Conservation (phyloP, 2,888 invertebrate species). For the Antheraea assamensis region DNA sequence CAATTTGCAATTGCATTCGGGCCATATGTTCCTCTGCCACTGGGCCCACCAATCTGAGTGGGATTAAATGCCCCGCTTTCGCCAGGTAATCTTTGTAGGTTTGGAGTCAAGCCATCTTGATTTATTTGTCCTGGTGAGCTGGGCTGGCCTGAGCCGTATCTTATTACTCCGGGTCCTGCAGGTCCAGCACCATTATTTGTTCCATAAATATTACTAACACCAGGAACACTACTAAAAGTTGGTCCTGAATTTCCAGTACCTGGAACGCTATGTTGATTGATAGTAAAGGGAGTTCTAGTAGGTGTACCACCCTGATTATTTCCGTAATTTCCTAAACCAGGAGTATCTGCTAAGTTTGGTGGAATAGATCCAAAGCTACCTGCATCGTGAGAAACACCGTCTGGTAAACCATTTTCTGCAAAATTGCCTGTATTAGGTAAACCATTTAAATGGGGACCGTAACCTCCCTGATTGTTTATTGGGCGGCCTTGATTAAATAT, state of each 20-base stretch:
- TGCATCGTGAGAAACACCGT: background rate
- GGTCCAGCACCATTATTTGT: slow-evolving; percentile 26
- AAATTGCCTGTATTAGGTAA: background rate
- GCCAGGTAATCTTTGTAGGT: slow-evolving; percentile 25
- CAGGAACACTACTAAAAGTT: slow-evolving; percentile 12
- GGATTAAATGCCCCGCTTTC: slow-evolving; percentile 30
- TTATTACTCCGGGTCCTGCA: background rate
- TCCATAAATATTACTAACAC: slow-evolving; percentile 29
- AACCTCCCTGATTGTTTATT: background rate
- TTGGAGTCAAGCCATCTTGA: slow-evolving; percentile 8
- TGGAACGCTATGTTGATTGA: background rate
- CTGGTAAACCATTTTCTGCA: slow-evolving; percentile 7
- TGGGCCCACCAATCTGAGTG: slow-evolving; percentile 22
- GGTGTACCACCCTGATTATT: background rate
- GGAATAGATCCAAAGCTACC: slow-evolving; percentile 8
- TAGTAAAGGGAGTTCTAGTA: background rate
- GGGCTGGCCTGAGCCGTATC: background rate
- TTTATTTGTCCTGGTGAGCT: slow-evolving; percentile 3
- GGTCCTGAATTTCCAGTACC: slow-evolving; percentile 5
- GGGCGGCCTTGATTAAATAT: slow-evolving; percentile 3
- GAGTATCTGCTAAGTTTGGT: background rate
- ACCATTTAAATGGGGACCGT: background rate
- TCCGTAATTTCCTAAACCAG: background rate
- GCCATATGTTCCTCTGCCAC: slow-evolving; percentile 20
- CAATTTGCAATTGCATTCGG: slow-evolving; percentile 15